A percentile compares a stretch with the other conserved stretches of the same genome.
Evolutionary conservation across 2,888 invertebrate species (phyloP).

Genomic region (Teleogryllus oceanicus): DNA sequence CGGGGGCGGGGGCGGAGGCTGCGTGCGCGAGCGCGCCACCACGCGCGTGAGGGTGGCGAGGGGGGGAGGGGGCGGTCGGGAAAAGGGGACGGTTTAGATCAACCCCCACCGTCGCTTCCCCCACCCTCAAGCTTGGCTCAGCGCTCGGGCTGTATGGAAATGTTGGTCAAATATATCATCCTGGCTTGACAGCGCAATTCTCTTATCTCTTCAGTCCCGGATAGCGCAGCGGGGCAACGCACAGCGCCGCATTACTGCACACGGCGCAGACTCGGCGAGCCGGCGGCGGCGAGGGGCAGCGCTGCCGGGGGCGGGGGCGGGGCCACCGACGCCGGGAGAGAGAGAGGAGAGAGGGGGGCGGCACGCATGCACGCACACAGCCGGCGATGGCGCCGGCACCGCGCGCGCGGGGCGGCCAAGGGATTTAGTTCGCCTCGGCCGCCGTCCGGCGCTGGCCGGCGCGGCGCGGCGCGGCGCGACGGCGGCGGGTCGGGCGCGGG

Average conservation of each 20-base stretch:
- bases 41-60: constrained; percentile 24
- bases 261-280: constrained; percentile 19
- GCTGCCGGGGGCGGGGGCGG: neutral
- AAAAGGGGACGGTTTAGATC: constrained; percentile 28
- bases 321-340: neutral
- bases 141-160: constrained; percentile 61
- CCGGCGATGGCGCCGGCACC: neutral
- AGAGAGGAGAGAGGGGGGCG: neutral
- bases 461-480: neutral
- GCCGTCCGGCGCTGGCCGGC: neutral
- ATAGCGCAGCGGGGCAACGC: constrained; percentile 19
- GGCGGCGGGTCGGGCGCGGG: neutral
- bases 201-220: constrained; percentile 36
- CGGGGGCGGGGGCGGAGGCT: constrained; percentile 4
- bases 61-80: constrained; percentile 24
- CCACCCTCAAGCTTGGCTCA: constrained; percentile 28
- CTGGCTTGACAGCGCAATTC: constrained; percentile 43
- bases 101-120: neutral
- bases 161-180: constrained; percentile 89
- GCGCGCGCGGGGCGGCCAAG: neutral
- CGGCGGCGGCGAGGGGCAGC: neutral
- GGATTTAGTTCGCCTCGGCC: neutral
- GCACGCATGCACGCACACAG: neutral
- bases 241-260: constrained; percentile 21
- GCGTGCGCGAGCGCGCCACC: constrained; percentile 20